These are phyloP conservation scores for Coboldia fuscipes DNA, from an alignment of 1,140 invertebrate species.

Conservation along the genomic window DNA sequence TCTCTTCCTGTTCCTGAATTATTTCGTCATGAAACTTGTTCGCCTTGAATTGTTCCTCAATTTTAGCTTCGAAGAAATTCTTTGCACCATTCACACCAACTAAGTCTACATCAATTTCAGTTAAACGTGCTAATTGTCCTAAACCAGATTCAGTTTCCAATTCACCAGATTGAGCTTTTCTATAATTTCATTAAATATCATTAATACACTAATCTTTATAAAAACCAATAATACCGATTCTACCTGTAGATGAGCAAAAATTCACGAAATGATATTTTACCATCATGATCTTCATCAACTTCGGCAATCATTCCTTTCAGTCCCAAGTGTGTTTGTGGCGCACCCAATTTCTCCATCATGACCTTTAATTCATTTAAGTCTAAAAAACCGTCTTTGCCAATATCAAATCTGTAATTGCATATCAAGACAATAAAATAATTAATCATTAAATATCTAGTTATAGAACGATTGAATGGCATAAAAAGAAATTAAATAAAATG, in stretches of 20 bases:
- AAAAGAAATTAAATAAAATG: too few relatives aligned
- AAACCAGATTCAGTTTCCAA: constrained; percentile 59
- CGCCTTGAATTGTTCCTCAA: constrained; percentile 52
- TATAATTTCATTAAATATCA: constrained; percentile 6
- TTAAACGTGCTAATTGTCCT: constrained; percentile 57
- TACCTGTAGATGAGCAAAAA: constrained; percentile 66
- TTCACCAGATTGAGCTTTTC: constrained; percentile 67
- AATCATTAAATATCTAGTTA: too few relatives aligned
- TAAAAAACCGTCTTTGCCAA: constrained; percentile 65
- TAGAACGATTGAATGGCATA: too few relatives aligned
- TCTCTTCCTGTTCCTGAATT: constrained; percentile 64
- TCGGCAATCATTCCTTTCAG: constrained; percentile 88
- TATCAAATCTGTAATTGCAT: constrained; percentile 70
- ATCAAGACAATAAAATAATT: too few relatives aligned
- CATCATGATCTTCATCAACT: constrained; percentile 79
- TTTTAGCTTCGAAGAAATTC: constrained; percentile 83
- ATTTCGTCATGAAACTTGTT: constrained; percentile 80
- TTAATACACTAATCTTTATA: neutral
- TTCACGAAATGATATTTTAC: constrained; percentile 79
- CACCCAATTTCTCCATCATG: constrained; percentile 93
- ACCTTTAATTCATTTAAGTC: constrained; percentile 73
- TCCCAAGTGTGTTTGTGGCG: constrained; percentile 82
- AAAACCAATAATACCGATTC: neutral
- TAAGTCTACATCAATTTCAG: constrained; percentile 73
- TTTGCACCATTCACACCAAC: constrained; percentile 77